phyloP scores from a whole-genome alignment of 2,888 invertebrate genomes.

The Clitarchus hookeri region DNA sequence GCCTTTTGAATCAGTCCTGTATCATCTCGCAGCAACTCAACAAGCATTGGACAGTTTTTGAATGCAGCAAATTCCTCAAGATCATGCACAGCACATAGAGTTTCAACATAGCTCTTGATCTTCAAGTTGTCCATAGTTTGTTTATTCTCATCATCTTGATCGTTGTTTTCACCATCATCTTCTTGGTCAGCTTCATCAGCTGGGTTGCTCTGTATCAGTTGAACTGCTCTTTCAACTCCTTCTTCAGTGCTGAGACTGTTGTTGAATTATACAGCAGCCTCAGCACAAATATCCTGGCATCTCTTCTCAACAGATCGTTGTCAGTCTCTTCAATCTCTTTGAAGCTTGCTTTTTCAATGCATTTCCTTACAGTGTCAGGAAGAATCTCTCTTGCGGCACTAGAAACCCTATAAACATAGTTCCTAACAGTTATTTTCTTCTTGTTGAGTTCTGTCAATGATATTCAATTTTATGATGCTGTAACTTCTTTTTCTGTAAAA shows the following conservation, averaged over 20 bases:
- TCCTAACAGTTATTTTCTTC: background rate
- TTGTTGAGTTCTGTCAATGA: background rate
- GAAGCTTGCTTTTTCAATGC: background rate
- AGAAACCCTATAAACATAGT: constrained; percentile 16
- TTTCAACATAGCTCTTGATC: background rate
- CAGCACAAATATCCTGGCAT: background rate
- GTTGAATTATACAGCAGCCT: background rate
- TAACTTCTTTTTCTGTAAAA: no score
- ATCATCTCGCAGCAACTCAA: background rate
- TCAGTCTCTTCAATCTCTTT: background rate
- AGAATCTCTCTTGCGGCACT: background rate
- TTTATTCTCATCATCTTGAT: background rate
- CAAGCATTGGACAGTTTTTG: background rate
- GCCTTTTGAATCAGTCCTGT: background rate
- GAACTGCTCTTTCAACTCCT: no score
- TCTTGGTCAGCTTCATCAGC: no score
- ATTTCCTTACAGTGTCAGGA: background rate
- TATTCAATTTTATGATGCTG: background rate
- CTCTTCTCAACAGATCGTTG: background rate
- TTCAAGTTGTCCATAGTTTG: background rate
- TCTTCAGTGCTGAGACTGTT: background rate
- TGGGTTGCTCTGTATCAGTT: no score
- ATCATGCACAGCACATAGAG: no score
- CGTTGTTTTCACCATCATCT: no score
- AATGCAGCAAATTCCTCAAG: background rate